Percentiles rank a stretch among this genome's conserved stretches.
Conservation (phyloP, 2,888 invertebrate genomes). For the Cryptophagus acutangulus region DNA sequence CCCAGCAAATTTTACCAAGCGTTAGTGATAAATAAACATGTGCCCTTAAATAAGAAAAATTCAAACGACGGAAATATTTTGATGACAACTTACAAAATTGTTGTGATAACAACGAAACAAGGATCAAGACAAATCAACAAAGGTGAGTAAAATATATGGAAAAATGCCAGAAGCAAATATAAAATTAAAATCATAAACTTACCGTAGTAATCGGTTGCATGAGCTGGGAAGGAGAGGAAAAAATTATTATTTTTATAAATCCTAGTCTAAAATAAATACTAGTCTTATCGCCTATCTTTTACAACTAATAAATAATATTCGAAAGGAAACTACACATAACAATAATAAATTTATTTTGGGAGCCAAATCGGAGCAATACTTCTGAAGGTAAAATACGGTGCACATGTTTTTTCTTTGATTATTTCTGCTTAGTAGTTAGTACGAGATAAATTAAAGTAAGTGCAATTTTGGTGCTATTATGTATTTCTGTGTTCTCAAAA, state of each 20-base stretch:
- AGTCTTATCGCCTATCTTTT: too few species aligned
- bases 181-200: constrained; percentile 80
- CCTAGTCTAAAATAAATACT: too few species aligned
- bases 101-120: too few species aligned
- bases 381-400: constrained; percentile 15
- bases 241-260: constrained; percentile 29
- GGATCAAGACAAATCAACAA: too few species aligned
- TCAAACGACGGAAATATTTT: not conserved
- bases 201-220: constrained; percentile 99
- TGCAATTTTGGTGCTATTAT: not conserved
- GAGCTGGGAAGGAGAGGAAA: constrained; percentile 62
- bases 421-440: constrained; percentile 5
- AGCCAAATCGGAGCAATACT: too few species aligned
- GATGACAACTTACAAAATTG: not conserved
- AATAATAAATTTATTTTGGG: not conserved
- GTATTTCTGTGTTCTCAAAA: constrained; percentile 9
- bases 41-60: constrained; percentile 16
- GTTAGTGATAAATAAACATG: constrained; percentile 19
- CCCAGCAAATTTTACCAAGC: constrained; percentile 9
- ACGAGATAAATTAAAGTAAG: not conserved
- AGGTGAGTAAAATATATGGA: too few species aligned
- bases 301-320: constrained; percentile 3
- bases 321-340: constrained; percentile 17
- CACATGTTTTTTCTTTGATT: constrained; percentile 12
- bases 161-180: too few species aligned